Evolutionary conservation across 2,113 vertebrate genomes (phyloP).

Genomic region (Zosterops hypoxanthus): DNA sequence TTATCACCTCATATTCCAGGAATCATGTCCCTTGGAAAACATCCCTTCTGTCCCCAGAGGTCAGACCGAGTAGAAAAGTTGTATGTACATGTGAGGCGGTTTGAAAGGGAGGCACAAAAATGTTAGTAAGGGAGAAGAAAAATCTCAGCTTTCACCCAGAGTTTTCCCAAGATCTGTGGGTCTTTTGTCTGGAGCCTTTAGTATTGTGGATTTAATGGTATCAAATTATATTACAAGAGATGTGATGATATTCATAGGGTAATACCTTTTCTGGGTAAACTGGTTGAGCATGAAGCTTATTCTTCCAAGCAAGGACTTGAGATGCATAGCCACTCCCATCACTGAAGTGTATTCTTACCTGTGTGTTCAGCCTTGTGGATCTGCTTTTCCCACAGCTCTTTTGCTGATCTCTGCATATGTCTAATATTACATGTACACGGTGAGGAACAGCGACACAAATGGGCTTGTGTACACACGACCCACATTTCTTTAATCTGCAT

Average conservation of each 20-base stretch:
- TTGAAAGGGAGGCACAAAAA: not conserved
- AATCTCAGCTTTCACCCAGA: not conserved
- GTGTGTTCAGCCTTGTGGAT: slow-evolving; percentile 17
- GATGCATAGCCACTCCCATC: slow-evolving; percentile 8
- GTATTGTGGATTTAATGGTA: slow-evolving; percentile 6
- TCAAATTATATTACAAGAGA: slow-evolving; percentile 45
- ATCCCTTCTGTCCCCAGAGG: not conserved
- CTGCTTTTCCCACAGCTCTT: slow-evolving; percentile 59
- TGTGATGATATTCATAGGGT: not conserved
- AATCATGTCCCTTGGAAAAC: not conserved
- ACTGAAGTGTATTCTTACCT: not conserved
- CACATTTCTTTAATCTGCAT: not conserved
- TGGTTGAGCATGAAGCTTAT: slow-evolving; percentile 55
- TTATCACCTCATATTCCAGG: not conserved
- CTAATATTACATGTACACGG: not conserved
- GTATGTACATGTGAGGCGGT: rapidly evolving
- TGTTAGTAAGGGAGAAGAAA: not conserved
- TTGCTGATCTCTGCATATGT: slow-evolving; percentile 39
- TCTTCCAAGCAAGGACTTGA: slow-evolving; percentile 35
- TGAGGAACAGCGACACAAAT: not conserved
- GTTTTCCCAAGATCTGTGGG: not conserved
- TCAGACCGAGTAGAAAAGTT: not conserved
- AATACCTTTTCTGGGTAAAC: slow-evolving; percentile 62
- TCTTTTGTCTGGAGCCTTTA: not conserved
- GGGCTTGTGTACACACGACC: not conserved